These are phyloP conservation scores for Erethizon dorsatum DNA, from an alignment of 2,797 vertebrate genomes.

Conservation along the genomic window DNA sequence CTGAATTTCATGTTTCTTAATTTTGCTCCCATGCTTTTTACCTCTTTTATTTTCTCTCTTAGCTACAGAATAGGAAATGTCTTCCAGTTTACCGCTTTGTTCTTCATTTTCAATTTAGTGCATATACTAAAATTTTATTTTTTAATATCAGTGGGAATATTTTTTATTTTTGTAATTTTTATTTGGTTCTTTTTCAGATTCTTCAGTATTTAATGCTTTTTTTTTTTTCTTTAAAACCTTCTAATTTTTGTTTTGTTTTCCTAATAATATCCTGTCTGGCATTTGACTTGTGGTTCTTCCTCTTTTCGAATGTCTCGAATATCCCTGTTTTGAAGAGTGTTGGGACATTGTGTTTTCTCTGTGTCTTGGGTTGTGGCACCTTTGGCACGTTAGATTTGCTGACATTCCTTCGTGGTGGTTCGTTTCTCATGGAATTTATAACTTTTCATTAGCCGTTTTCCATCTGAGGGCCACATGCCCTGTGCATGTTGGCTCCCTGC, in stretches of 20 bases:
- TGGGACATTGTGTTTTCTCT: background rate
- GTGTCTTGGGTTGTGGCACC: background rate
- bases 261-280: background rate
- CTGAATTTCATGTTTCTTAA: background rate
- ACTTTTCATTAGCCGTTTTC: constrained; percentile 18
- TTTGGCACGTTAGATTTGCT: background rate
- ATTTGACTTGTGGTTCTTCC: background rate
- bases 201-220: background rate
- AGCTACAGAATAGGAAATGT: background rate
- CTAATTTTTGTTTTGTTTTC: constrained; percentile 25
- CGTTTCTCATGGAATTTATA: background rate
- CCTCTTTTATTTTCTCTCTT: background rate
- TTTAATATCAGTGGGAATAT: background rate
- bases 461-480: rapidly evolving
- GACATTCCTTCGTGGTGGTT: background rate
- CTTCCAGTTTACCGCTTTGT: background rate
- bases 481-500: background rate
- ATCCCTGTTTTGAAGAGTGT: background rate
- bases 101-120: background rate
- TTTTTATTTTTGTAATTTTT: constrained; percentile 16
- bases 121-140: background rate
- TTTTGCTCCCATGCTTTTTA: background rate
- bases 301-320: background rate
- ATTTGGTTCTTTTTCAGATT: constrained; percentile 15
- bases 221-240: background rate